Conservation (phyloP, 2,888 invertebrate genomes). For the Rhagonycha lutea region DNA sequence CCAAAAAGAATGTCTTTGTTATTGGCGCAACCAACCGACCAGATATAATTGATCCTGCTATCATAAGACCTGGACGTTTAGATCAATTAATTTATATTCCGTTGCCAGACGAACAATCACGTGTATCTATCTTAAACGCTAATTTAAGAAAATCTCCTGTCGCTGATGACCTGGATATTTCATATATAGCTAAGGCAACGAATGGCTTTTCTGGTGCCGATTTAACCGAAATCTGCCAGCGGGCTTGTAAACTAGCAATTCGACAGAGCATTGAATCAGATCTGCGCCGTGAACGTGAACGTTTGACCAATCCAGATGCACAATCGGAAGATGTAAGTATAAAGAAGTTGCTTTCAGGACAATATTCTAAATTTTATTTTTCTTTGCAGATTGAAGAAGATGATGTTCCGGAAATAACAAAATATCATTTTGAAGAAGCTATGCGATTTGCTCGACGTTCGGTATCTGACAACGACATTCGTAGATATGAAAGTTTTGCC, state of each 20-base stretch:
- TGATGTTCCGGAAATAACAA: constrained; percentile 97
- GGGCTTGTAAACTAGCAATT: constrained; percentile 99
- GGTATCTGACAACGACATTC: constrained; percentile 98
- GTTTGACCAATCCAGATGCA: constrained; percentile 75
- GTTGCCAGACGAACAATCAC: constrained; percentile 96
- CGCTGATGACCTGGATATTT: constrained; percentile 90
- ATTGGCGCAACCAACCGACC: constrained; percentile 94
- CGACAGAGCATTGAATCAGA: constrained; percentile 97
- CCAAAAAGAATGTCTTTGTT: constrained; percentile 99
- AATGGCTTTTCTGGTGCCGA: constrained; percentile 99
- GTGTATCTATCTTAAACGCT: constrained; percentile 93
- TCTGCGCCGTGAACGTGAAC: constrained; percentile 85
- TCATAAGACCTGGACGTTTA: constrained; percentile 95
- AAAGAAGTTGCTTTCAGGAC: constrained; percentile 11
- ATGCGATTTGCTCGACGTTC: constrained; percentile 98
- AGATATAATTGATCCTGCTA: constrained; percentile 99
- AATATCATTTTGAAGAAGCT: constrained; percentile 98
- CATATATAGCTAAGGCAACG: constrained; percentile 85
- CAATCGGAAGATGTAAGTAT: constrained; percentile 77
- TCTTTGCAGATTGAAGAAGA: constrained; percentile 81
- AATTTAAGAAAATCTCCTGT: constrained; percentile 96
- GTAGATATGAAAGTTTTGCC: constrained; percentile 99
- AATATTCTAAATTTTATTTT: background rate
- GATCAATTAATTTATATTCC: constrained; percentile 99
- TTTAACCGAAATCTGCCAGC: constrained; percentile 98